Evolutionary conservation across 2,888 invertebrate genomes (phyloP).

Genomic region (Dolichopus griseipennis): DNA sequence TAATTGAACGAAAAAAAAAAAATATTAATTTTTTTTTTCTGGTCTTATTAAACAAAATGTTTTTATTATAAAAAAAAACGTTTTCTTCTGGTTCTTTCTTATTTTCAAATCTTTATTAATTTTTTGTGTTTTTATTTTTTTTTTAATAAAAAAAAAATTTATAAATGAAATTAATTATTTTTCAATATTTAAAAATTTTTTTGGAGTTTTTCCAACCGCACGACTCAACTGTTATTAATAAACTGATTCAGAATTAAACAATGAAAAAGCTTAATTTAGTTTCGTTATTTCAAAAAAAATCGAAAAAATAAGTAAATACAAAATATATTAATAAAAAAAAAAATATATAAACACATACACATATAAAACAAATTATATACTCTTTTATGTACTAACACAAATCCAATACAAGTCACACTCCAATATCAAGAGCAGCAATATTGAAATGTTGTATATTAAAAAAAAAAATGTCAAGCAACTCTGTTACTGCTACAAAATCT

Average conservation of each 20-base stretch:
- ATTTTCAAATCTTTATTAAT: neutral
- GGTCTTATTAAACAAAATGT: no score
- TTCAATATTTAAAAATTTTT: neutral
- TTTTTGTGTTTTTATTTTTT: neutral
- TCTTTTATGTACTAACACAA: no score
- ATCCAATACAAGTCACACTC: no score
- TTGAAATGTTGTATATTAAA: no score
- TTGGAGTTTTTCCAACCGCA: slow-evolving; percentile 4
- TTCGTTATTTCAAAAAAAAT: neutral
- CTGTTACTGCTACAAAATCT: no score
- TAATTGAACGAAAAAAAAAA: no score
- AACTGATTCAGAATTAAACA: slow-evolving; percentile 5
- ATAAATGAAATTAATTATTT: neutral
- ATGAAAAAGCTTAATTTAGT: slow-evolving; percentile 4
- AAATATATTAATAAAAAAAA: no score
- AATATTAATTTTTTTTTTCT: no score
- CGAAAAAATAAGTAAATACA: neutral
- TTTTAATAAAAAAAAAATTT: neutral
- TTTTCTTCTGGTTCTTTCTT: neutral
- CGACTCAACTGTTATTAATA: neutral
- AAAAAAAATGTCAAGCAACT: no score
- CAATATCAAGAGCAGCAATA: no score
- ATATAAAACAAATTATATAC: neutral
- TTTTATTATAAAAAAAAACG: neutral
- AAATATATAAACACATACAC: neutral